Conservation (phyloP, 2,888 invertebrate genomes). For the Acleris cristana region DNA sequence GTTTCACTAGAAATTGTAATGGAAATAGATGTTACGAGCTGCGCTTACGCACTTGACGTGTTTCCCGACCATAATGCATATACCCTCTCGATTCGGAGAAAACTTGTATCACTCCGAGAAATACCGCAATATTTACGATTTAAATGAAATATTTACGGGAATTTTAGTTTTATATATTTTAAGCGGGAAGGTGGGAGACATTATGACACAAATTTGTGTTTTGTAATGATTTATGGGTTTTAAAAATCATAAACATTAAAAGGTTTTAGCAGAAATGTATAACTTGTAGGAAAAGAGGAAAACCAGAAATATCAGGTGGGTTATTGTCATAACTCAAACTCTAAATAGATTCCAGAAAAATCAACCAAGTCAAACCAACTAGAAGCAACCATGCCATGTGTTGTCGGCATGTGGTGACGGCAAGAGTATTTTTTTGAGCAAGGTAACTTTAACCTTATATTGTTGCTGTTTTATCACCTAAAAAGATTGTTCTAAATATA, state of each 20-base stretch:
- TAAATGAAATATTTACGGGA: background rate
- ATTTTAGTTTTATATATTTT: slow-evolving; percentile 1
- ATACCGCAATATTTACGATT: slow-evolving; percentile 17
- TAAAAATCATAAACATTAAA: background rate
- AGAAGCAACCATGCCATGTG: too few relatives aligned
- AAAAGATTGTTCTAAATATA: too few relatives aligned
- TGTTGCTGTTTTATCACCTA: too few relatives aligned
- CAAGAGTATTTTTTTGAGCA: too few relatives aligned
- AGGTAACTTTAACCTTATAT: too few relatives aligned
- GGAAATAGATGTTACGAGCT: background rate
- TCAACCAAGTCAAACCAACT: background rate
- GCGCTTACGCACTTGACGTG: slow-evolving; percentile 10
- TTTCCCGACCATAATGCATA: slow-evolving; percentile 14
- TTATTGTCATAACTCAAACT: background rate
- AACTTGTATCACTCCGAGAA: background rate
- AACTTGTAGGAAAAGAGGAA: background rate
- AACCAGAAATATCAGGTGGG: background rate
- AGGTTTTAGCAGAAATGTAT: background rate
- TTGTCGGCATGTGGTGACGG: too few relatives aligned
- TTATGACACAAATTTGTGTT: background rate
- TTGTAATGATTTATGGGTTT: background rate
- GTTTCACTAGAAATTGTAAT: too few relatives aligned
- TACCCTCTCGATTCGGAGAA: slow-evolving; percentile 1
- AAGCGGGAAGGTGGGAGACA: background rate
- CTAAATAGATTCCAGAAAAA: background rate